A percentile compares a stretch with the other conserved stretches of the same genome.
Conservation (phyloP, 2,888 invertebrate genomes). For the Andrena praecox region DNA sequence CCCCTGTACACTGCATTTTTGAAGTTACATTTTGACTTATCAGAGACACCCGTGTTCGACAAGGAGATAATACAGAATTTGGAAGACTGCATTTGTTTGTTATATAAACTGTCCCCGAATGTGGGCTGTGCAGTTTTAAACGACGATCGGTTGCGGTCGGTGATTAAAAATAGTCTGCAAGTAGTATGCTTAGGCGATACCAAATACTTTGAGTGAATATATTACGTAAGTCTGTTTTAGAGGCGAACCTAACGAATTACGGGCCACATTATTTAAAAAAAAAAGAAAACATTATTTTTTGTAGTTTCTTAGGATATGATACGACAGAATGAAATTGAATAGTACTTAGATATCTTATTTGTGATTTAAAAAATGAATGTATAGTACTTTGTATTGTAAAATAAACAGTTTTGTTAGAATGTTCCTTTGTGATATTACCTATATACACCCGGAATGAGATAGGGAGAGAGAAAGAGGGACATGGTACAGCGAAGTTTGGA, state of each 20-base stretch:
- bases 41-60: conserved; percentile 79
- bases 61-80: conserved; percentile 77
- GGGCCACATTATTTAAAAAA: conserved; percentile 56
- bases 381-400: conserved; percentile 59
- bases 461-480: not conserved
- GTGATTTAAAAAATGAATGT: conserved; percentile 52
- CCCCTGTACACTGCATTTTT: conserved; percentile 77
- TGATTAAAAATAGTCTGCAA: conserved; percentile 76
- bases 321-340: conserved; percentile 24
- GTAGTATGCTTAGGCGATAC: conserved; percentile 74
- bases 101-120: conserved; percentile 77
- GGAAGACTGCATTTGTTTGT: conserved; percentile 77
- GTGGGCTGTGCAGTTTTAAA: conserved; percentile 75
- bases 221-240: conserved; percentile 19
- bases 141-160: conserved; percentile 76
- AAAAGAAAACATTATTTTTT: conserved; percentile 54
- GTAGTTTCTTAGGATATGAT: conserved; percentile 52
- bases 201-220: conserved; percentile 76
- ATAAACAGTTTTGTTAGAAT: conserved; percentile 65
- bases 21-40: conserved; percentile 78
- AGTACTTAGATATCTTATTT: conserved; percentile 65
- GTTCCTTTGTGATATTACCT: not conserved
- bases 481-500: not conserved
- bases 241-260: conserved; percentile 31
- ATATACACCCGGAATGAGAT: not conserved